These are phyloP conservation scores for Caretta caretta DNA, from an alignment of 2,113 vertebrate species.

Conservation along the genomic window DNA sequence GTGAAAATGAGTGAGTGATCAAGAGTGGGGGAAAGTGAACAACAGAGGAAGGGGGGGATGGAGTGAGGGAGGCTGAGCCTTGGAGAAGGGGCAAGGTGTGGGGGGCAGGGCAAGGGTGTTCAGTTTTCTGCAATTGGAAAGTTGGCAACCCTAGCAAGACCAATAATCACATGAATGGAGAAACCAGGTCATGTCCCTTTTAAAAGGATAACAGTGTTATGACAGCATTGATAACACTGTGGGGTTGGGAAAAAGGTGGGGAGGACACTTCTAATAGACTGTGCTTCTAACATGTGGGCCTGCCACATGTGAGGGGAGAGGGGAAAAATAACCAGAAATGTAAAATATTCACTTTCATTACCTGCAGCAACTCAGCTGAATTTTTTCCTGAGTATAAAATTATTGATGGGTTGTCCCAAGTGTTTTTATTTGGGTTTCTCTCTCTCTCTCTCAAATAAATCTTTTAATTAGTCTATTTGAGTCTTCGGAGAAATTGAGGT, in stretches of 20 bases:
- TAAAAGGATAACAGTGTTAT: background rate
- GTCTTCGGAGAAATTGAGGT: background rate
- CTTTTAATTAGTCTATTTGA: background rate
- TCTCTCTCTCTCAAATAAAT: background rate
- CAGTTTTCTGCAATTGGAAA: too few relatives aligned
- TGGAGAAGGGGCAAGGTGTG: too few relatives aligned
- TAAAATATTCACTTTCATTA: background rate
- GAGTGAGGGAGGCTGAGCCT: too few relatives aligned
- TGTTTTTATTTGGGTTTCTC: background rate
- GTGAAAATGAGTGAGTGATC: too few relatives aligned
- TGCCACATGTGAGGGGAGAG: background rate
- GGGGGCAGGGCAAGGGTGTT: too few relatives aligned
- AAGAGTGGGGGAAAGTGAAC: too few relatives aligned
- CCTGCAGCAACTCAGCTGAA: background rate
- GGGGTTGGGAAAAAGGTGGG: background rate
- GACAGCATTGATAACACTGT: background rate
- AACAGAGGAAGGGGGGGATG: too few relatives aligned
- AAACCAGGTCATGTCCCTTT: background rate
- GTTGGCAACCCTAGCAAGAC: background rate
- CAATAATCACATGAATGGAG: background rate
- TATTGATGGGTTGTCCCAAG: background rate
- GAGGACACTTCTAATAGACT: background rate
- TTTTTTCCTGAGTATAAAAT: background rate
- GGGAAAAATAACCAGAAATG: background rate
- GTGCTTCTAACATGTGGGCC: background rate